phyloP scores from a whole-genome alignment of 2,113 vertebrate species.

The Caloenas nicobarica region DNA sequence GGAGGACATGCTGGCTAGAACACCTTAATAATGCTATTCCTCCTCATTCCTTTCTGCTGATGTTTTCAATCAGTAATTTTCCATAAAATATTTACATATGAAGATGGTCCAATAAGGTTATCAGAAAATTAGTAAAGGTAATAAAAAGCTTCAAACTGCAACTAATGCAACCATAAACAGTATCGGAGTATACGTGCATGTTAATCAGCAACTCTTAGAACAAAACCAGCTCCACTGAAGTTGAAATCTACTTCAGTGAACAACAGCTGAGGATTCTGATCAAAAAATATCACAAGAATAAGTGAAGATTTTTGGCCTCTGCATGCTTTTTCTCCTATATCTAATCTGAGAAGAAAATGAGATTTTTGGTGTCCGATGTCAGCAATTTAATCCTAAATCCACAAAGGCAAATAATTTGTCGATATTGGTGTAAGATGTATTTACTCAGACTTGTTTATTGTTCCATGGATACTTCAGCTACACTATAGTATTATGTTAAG shows the following conservation, averaged over 20 bases:
- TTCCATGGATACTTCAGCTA: background rate
- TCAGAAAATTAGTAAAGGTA: background rate
- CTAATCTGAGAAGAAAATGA: background rate
- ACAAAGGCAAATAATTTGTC: background rate
- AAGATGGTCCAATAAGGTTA: background rate
- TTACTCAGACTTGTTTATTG: background rate
- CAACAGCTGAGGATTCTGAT: background rate
- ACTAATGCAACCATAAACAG: background rate
- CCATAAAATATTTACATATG: background rate
- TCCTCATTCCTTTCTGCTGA: background rate
- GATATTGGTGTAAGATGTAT: background rate
- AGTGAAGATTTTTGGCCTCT: background rate
- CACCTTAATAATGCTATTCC: background rate
- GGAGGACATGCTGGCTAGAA: background rate
- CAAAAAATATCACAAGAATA: background rate
- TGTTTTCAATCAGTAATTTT: background rate
- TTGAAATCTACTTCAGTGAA: background rate
- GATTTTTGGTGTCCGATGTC: background rate
- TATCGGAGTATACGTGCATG: background rate
- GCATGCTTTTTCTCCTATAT: background rate
- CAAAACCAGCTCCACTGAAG: background rate
- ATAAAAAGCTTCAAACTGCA: background rate
- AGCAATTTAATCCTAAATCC: background rate
- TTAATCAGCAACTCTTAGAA: background rate
- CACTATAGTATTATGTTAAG: background rate